Conservation (phyloP, 2,113 vertebrate species). For the Todiramphus saurophagus region DNA sequence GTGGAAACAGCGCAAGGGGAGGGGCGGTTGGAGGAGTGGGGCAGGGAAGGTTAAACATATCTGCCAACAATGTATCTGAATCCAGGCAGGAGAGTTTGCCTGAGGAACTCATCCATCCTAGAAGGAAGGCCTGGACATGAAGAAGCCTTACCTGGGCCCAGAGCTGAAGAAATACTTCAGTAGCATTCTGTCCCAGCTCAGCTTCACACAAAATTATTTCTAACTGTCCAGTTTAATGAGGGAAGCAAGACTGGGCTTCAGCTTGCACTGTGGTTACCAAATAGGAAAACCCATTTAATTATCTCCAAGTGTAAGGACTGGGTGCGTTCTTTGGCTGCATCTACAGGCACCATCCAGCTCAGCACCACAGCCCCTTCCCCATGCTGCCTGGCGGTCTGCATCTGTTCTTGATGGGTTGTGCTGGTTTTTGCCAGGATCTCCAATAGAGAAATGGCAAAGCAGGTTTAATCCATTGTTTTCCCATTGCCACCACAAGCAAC, state of each 20-base stretch:
- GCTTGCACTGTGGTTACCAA: neutral
- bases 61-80: neutral
- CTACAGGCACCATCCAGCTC: neutral
- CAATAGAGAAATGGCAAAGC: neutral
- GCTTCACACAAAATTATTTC: neutral
- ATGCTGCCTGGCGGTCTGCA: rapidly evolving
- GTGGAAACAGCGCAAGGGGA: rapidly evolving
- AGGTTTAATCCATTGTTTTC: neutral
- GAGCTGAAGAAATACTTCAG: neutral
- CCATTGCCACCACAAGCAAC: neutral
- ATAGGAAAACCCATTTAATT: neutral
- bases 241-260: neutral
- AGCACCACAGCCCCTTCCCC: neutral
- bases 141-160: neutral
- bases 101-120: neutral
- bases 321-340: neutral
- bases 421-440: neutral
- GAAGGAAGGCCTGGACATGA: neutral
- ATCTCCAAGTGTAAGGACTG: neutral
- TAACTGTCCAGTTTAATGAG: neutral
- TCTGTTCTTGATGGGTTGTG: neutral
- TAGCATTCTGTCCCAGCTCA: neutral
- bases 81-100: neutral
- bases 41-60: neutral
- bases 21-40: neutral